Conservation (phyloP, 1,140 invertebrate genomes). For the Drosophila baimaii region DNA sequence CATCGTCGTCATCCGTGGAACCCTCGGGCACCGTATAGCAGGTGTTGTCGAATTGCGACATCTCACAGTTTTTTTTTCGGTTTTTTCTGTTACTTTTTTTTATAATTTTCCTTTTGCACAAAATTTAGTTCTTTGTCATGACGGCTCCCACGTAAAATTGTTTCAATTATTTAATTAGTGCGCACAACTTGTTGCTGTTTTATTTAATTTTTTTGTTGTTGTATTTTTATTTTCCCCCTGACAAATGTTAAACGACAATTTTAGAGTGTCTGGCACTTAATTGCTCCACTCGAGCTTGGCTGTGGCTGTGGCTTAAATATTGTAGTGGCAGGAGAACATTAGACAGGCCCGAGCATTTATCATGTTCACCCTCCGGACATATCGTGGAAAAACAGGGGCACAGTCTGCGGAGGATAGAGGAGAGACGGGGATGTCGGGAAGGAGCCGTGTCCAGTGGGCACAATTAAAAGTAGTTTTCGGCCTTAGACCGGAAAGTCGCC, state of each 20-base stretch:
- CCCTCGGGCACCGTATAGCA: slow-evolving; percentile 82
- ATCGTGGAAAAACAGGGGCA: slow-evolving; percentile 8
- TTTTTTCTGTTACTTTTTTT: neutral
- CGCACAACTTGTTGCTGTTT: slow-evolving; percentile 30
- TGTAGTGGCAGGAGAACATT: slow-evolving; percentile 32
- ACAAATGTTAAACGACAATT: slow-evolving; percentile 68
- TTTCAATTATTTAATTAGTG: slow-evolving; percentile 67
- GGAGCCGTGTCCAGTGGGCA: slow-evolving; percentile 55
- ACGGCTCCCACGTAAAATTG: slow-evolving; percentile 44
- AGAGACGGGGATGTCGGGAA: neutral
- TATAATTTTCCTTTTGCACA: slow-evolving; percentile 20
- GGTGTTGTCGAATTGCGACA: slow-evolving; percentile 78
- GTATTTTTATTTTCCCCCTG: slow-evolving; percentile 30
- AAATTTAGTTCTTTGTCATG: slow-evolving; percentile 48
- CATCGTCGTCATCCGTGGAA: slow-evolving; percentile 58
- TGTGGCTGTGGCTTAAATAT: slow-evolving; percentile 18
- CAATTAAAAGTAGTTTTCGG: slow-evolving; percentile 77
- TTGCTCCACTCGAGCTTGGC: slow-evolving; percentile 36
- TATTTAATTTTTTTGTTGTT: slow-evolving; percentile 15
- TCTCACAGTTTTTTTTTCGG: slow-evolving; percentile 22
- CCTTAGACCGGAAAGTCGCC: slow-evolving; percentile 43
- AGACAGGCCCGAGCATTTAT: slow-evolving; percentile 61
- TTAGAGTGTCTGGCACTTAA: slow-evolving; percentile 51
- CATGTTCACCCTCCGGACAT: slow-evolving; percentile 52
- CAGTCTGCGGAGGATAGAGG: neutral